Conservation (phyloP, 92 coral and sea anemone genomes). For the Heliopora coerulea region DNA sequence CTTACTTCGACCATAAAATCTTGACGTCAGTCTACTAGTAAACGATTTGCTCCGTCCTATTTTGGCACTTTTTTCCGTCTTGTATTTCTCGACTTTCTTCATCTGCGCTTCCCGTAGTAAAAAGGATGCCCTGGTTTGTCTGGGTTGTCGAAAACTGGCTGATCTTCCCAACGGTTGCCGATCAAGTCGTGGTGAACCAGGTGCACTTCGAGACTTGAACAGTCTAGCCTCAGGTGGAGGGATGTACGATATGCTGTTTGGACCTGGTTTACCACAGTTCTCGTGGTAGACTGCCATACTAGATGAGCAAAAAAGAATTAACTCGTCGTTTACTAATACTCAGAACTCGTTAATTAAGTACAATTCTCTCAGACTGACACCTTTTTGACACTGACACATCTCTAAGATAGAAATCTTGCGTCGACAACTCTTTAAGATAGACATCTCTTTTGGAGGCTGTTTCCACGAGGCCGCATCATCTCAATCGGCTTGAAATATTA, state of each 20-base stretch:
- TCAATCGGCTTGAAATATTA: too few species aligned
- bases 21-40: constrained; percentile 39
- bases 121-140: constrained; percentile 59
- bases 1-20: constrained; percentile 21
- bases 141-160: constrained; percentile 44
- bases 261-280: constrained; percentile 92
- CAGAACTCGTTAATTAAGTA: too few species aligned
- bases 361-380: too few species aligned
- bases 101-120: constrained; percentile 56
- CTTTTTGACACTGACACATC: too few species aligned
- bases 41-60: constrained; percentile 95
- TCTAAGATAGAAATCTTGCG: too few species aligned
- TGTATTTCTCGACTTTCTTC: constrained; percentile 58
- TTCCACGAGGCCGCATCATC: too few species aligned
- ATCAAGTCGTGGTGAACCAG: constrained; percentile 73
- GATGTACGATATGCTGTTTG: constrained; percentile 77
- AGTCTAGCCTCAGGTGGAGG: constrained; percentile 91
- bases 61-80: constrained; percentile 45
- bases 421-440: too few species aligned
- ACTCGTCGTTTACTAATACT: too few species aligned
- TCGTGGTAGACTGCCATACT: constrained; percentile 96
- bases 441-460: too few species aligned
- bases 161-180: constrained; percentile 25
- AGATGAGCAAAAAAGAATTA: not conserved
- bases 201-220: constrained; percentile 95